Evolutionary conservation across 2,797 vertebrate genomes (phyloP), one percentile per base, ranked within the genome.

Genomic region (Heterohyrax brucei): DNA sequence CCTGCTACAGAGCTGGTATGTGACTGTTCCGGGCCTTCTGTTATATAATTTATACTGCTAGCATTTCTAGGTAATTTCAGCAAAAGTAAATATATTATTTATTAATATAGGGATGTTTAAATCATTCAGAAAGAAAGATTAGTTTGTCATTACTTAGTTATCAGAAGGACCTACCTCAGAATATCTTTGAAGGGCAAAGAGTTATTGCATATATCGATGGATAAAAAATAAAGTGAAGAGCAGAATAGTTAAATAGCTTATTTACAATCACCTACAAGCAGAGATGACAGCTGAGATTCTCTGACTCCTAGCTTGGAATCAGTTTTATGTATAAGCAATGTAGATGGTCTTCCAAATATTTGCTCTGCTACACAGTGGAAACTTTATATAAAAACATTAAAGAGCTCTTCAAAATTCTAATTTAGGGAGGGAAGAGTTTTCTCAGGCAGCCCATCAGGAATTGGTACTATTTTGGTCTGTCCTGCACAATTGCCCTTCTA

Each of bases 111-210:
- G 48, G 72, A 22, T 59, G 7, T 64, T 44, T 68, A 76, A 90
- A 79, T 90, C 78, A 30, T 33, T 92, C 79, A 90, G 50, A 50
- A 50, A 70, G 53, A 88, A 92, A 81, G 10, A 77, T 7, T 3
- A 39, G 3, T 80, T 95, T 26, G 66, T 14, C 26, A 84, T 91
- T 86, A 83, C n/a, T 76, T 28, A 33, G 48, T 85, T 92, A 87
- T 86, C 56, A 53, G 89, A 95, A 91, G 79, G 76, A 70, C 24
- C 72, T 61, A 30, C 46, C 83, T 93, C 46, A 80, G 18, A 64
- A 64, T 62, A 48, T 64, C 77, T 80, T 76, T 56, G 28, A 73
- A 73, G 72, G 86, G 22, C 28, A 86, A 89, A 68, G 16, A 44
- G 21, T 86, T 86, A 93, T 48, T 46, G 76, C 1, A 73, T 18